Conservation (phyloP, 2,888 invertebrate species). For the Cryptus armator region DNA sequence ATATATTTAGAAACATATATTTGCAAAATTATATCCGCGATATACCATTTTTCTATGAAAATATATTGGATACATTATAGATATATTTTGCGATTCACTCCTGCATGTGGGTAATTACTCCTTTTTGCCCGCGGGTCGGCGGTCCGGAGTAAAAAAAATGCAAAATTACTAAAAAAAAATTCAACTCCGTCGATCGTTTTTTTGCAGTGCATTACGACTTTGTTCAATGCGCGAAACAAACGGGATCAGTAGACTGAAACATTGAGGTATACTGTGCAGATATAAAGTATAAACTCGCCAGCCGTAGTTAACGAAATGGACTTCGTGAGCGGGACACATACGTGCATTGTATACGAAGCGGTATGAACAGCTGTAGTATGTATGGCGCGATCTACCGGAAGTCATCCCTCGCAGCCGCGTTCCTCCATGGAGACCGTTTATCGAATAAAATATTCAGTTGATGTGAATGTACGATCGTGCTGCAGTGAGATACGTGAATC, state of each 20-base stretch:
- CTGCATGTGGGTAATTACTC: too few relatives aligned
- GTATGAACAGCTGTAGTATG: constrained; percentile 15
- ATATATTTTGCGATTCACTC: too few relatives aligned
- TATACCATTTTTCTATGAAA: too few relatives aligned
- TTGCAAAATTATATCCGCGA: too few relatives aligned
- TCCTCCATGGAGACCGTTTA: constrained; percentile 74
- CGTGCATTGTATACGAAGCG: constrained; percentile 1
- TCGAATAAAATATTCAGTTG: constrained; percentile 76
- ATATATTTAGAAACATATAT: too few relatives aligned
- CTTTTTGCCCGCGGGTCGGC: too few relatives aligned
- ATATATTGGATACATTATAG: too few relatives aligned
- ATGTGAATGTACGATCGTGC: constrained; percentile 71
- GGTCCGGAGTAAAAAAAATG: too few relatives aligned
- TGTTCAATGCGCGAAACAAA: neutral
- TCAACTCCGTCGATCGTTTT: neutral
- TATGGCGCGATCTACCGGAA: constrained; percentile 39
- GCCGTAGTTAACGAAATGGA: constrained; percentile 30
- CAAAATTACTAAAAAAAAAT: neutral
- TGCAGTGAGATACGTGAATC: constrained; percentile 69
- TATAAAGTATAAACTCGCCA: neutral
- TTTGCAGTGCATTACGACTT: neutral
- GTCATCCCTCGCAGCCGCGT: constrained; percentile 47
- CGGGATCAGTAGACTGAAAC: constrained; percentile 7
- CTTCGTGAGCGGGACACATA: neutral
- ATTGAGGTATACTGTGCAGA: constrained; percentile 9